Base-by-base conservation (phyloP, 2,797 vertebrate species). In the Austrolebias charrua region DNA sequence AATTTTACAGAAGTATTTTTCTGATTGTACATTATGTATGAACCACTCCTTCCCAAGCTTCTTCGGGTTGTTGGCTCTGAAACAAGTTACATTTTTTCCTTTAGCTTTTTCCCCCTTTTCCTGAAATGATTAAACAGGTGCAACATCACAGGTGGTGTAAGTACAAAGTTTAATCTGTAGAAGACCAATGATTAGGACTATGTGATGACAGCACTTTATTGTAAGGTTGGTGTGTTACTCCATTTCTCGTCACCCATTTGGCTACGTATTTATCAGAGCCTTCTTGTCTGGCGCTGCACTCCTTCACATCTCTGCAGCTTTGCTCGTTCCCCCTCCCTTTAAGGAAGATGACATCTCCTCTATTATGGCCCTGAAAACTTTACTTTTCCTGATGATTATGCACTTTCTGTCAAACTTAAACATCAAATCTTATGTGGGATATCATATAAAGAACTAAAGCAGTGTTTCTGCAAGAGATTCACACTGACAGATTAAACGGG, bases 281-380 rank as follows among this genome's bases (percentile, higher is more conserved):
- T n/a, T n/a, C n/a, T n/a, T n/a, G 2, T 63, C 14, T 48, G 55
- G 70, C 75, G 51, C 61, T 53, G 55, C 65, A 31, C 15, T 55
- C 54, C 47, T 42, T 66, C 76, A 60, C 52, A 56, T 58, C 57
- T 54, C 73, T 63, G 73, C 54, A 56, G 72, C n/a, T n/a, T n/a
- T n/a, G n/a, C n/a, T n/a, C n/a, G n/a, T n/a, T 44, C 46, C 55
- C 7, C 48, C 18, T 71, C 45, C 50, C 58, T 45, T 60, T 56
- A 15, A 52, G 51, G 58, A 74, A 80, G 76, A 86, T 80, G 68
- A 67, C 66, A 69, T 76, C 66, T 9, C 79, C 75, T 79, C 66
- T 54, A 48, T 76, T 75, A 69, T 24, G 24, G 24, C 69, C 18
- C 46, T 3, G 66, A 83, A 79, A 72, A 60, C 66, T 24, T 77